Percentiles rank a stretch among this genome's conserved stretches.
Conservation (phyloP, 1,140 invertebrate species). For the Macrotrachela quadricornifera region DNA sequence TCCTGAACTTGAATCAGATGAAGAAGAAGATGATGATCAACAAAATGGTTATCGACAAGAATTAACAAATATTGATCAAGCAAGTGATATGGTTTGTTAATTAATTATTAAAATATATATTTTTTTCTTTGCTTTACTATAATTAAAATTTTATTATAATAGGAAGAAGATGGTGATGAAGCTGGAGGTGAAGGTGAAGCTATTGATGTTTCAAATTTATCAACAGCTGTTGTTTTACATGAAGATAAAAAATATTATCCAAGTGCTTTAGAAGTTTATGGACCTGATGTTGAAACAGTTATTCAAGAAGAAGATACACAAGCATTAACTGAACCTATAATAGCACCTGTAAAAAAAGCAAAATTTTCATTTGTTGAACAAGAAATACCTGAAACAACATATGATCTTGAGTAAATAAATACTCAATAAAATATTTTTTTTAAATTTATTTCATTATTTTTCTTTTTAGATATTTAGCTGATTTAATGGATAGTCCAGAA, state of each 20-base stretch:
- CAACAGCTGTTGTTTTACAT: conserved; percentile 86
- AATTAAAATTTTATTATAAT: conserved; percentile 1
- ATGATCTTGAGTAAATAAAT: conserved; percentile 62
- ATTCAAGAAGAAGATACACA: conserved; percentile 98
- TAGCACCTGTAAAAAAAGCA: conserved; percentile 71
- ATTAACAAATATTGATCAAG: neutral
- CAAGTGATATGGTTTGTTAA: neutral
- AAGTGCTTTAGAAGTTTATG: conserved; percentile 87
- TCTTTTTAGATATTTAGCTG: conserved; percentile 45
- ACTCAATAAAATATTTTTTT: neutral
- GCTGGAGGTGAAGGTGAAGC: conserved; percentile 52
- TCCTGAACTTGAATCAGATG: conserved; percentile 71
- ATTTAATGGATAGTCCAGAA: conserved; percentile 86
- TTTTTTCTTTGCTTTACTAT: neutral
- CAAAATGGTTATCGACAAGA: neutral
- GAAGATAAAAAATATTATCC: conserved; percentile 99
- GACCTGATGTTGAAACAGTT: conserved; percentile 74
- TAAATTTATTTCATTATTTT: no score
- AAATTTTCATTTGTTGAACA: conserved; percentile 89
- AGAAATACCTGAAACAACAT: conserved; percentile 72
- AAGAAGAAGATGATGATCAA: conserved; percentile 56
- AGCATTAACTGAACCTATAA: conserved; percentile 53
- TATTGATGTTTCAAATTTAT: conserved; percentile 23
- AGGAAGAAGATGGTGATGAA: conserved; percentile 24
- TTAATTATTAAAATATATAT: neutral